Percentiles rank a stretch among this genome's conserved stretches.
Evolutionary conservation across 1,140 invertebrate genomes (phyloP).

Genomic region (Maniola jurtina): DNA sequence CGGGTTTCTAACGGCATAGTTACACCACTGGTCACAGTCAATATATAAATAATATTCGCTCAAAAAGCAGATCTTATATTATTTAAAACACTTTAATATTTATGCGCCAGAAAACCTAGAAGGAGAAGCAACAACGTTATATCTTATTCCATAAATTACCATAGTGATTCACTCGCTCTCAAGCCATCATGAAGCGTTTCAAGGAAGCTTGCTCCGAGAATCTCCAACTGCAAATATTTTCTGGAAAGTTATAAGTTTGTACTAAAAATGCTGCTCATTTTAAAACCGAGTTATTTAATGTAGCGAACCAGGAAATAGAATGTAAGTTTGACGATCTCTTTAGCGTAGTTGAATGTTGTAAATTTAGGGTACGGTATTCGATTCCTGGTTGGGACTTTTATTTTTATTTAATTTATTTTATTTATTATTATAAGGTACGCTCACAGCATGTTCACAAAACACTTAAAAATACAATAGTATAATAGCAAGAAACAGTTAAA

Average conservation of each 20-base stretch:
- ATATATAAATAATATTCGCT: neutral
- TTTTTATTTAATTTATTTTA: too few species aligned
- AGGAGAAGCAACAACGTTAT: conserved; percentile 17
- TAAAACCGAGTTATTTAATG: neutral
- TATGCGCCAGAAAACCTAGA: conserved; percentile 1
- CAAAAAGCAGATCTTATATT: neutral
- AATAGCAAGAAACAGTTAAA: too few species aligned
- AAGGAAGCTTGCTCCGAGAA: neutral
- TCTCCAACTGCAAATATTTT: neutral
- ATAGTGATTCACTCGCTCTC: conserved; percentile 19
- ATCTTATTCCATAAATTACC: conserved; percentile 29
- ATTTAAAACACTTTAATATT: conserved; percentile 27
- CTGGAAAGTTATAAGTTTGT: neutral
- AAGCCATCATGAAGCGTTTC: conserved; percentile 14
- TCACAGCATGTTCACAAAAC: too few species aligned
- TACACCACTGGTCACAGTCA: too few species aligned
- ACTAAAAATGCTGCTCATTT: neutral
- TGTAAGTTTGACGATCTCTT: neutral
- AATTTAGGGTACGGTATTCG: too few species aligned
- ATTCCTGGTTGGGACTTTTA: too few species aligned
- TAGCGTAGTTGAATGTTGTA: too few species aligned
- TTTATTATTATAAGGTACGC: too few species aligned
- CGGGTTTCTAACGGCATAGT: too few species aligned
- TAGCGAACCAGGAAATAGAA: too few species aligned
- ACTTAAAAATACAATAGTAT: too few species aligned